Conservation (phyloP, 2,113 vertebrate species). For the Lonchura striata region DNA sequence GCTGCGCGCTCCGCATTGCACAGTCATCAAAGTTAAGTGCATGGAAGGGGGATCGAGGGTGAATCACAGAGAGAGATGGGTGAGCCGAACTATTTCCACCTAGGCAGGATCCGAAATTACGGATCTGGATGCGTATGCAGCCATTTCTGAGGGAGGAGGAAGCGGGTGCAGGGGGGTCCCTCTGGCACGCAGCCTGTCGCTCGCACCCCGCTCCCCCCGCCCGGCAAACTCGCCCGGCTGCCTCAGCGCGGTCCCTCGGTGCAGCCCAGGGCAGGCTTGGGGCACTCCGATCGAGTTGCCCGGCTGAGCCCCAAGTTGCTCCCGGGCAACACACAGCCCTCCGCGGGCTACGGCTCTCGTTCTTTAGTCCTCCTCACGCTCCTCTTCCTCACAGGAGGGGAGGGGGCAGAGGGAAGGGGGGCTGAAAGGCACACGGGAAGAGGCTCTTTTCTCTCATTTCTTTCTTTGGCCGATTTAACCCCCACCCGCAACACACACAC, state of each 20-base stretch:
- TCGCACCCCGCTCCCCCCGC: not conserved
- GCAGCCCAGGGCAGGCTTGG: slow-evolving; percentile 43
- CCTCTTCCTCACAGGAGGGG: not conserved
- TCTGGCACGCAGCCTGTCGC: not conserved
- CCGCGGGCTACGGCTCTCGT: not conserved
- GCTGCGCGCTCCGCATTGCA: slow-evolving; percentile 67
- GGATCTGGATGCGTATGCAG: not conserved
- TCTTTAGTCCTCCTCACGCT: not conserved
- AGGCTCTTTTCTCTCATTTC: not conserved
- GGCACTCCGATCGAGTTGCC: slow-evolving; percentile 67
- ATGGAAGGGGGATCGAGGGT: not conserved
- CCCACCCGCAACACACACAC: not conserved
- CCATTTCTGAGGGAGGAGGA: slow-evolving; percentile 39
- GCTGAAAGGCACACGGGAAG: not conserved
- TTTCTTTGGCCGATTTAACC: not conserved
- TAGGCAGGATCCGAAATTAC: not conserved
- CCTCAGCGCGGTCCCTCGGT: not conserved
- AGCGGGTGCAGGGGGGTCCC: not conserved
- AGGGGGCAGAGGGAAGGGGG: not conserved
- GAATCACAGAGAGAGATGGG: not conserved
- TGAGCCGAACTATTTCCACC: not conserved
- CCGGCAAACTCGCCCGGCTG: not conserved
- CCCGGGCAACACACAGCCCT: not conserved
- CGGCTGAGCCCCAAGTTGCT: slow-evolving; percentile 51
- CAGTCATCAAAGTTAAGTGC: slow-evolving; percentile 76